Conservation (phyloP, 2,113 vertebrate genomes). For the Glareola pratincola region DNA sequence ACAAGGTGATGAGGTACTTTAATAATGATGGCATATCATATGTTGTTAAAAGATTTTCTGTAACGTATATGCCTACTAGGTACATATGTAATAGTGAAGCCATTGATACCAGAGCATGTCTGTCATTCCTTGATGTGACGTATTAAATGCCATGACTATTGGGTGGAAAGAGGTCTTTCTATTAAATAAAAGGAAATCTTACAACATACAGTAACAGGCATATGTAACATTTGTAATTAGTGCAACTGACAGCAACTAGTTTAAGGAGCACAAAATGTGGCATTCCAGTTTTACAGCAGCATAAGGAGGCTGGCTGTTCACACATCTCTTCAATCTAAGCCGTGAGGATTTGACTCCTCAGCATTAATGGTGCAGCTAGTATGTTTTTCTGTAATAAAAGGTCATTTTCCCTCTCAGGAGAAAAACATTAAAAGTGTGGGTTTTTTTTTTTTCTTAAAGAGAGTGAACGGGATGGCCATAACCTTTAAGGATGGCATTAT, state of each 20-base stretch:
- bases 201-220: background rate
- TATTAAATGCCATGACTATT: background rate
- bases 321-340: slow-evolving; percentile 3
- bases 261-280: background rate
- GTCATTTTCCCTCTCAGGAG: background rate
- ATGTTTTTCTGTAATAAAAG: slow-evolving; percentile 20
- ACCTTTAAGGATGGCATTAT: background rate
- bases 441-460: background rate
- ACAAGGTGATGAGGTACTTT: background rate
- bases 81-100: background rate
- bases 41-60: background rate
- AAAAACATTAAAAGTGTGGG: background rate
- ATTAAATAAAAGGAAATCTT: background rate
- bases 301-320: background rate
- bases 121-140: background rate
- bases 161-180: background rate
- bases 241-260: background rate
- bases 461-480: background rate
- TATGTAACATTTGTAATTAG: background rate
- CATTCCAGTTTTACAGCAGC: background rate
- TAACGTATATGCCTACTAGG: background rate
- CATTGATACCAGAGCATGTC: background rate
- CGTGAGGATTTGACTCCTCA: background rate
- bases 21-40: background rate
- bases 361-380: background rate